Conservation (phyloP, 1,140 invertebrate species). For the Scaptomyza graminum region DNA sequence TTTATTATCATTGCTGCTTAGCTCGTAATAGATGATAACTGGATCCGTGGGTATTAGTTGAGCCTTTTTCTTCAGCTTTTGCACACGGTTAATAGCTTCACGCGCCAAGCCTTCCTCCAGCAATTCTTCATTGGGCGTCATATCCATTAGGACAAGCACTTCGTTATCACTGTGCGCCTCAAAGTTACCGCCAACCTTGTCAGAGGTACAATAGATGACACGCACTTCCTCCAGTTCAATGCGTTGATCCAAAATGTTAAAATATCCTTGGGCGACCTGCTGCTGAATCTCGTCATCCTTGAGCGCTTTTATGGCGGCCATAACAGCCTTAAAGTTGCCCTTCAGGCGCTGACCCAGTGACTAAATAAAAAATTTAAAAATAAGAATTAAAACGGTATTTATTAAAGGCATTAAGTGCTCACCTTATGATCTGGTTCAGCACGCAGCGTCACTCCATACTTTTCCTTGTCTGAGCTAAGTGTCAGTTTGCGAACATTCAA, state of each 20-base stretch:
- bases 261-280: slow-evolving; percentile 89
- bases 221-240: slow-evolving; percentile 93
- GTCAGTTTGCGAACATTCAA: slow-evolving; percentile 96
- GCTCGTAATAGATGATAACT: slow-evolving; percentile 92
- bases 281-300: slow-evolving; percentile 92
- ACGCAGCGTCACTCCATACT: slow-evolving; percentile 95
- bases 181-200: slow-evolving; percentile 87
- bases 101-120: slow-evolving; percentile 95
- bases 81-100: slow-evolving; percentile 98
- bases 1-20: slow-evolving; percentile 75
- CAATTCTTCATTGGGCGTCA: slow-evolving; percentile 94
- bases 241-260: slow-evolving; percentile 90
- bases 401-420: not conserved
- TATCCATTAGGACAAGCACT: slow-evolving; percentile 91
- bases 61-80: slow-evolving; percentile 98
- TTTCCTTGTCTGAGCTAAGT: slow-evolving; percentile 95
- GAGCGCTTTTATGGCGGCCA: slow-evolving; percentile 91
- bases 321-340: slow-evolving; percentile 94
- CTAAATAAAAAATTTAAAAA: slow-evolving; percentile 85
- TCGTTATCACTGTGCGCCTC: slow-evolving; percentile 96
- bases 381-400: not conserved
- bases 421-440: slow-evolving; percentile 96
- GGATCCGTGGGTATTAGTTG: slow-evolving; percentile 96
- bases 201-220: slow-evolving; percentile 91
- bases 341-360: slow-evolving; percentile 94